phyloP scores from a whole-genome alignment of 2,113 vertebrate genomes.

The Tupaia tana region DNA sequence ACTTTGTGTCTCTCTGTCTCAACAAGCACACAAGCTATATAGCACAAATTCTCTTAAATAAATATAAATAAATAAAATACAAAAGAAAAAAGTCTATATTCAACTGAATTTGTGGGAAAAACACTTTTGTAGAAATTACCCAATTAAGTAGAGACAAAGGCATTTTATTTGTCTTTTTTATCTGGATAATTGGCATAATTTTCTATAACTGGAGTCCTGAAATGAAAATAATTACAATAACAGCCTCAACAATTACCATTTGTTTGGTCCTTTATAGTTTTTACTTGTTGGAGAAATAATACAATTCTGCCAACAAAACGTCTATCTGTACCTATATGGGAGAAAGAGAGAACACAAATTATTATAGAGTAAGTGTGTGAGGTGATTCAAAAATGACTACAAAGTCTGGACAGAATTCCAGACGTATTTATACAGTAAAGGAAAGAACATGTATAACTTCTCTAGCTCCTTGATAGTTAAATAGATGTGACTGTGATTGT shows the following conservation, averaged over 20 bases:
- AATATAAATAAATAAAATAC: neutral
- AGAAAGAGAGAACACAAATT: neutral
- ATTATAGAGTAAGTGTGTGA: neutral
- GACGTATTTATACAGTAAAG: neutral
- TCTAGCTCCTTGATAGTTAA: neutral
- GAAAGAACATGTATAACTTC: neutral
- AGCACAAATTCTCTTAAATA: no score
- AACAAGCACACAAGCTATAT: no score
- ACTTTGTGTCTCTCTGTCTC: no score
- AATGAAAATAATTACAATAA: constrained; percentile 24
- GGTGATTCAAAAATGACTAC: neutral
- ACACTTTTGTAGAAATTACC: neutral
- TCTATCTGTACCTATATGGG: neutral
- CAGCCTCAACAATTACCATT: neutral
- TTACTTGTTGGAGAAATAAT: neutral
- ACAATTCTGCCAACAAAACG: neutral
- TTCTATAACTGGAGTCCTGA: neutral
- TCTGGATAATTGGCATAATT: constrained; percentile 28
- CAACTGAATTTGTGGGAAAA: neutral
- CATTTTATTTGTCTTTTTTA: neutral
- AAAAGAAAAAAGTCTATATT: constrained; percentile 15
- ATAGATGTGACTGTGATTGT: neutral
- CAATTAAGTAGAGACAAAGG: neutral
- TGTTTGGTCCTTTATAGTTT: neutral
- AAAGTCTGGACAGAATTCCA: neutral